Conservation (phyloP, 2,797 vertebrate genomes). For the Ptychobarbus kaznakovi region DNA sequence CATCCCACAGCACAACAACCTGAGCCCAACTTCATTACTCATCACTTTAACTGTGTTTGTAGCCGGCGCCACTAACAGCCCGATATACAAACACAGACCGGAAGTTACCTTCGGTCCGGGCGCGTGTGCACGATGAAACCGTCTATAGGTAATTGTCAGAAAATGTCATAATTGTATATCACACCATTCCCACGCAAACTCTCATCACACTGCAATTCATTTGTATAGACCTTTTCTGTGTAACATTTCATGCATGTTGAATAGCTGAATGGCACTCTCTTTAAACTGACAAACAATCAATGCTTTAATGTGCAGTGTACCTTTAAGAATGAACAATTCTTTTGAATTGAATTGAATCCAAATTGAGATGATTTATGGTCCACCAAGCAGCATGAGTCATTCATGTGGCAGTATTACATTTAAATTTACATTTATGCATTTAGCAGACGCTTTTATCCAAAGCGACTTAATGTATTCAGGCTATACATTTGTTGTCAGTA, state of each 20-base stretch:
- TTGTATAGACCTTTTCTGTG: not conserved
- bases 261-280: not conserved
- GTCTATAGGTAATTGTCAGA: not conserved
- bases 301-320: not conserved
- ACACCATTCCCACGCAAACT: not conserved
- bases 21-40: too few species aligned
- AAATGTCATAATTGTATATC: not conserved
- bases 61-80: too few species aligned
- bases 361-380: not conserved
- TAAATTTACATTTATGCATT: too few species aligned
- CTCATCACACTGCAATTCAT: not conserved
- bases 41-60: too few species aligned
- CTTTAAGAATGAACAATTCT: conserved; percentile 19
- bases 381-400: not conserved
- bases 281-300: not conserved
- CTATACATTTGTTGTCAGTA: too few species aligned
- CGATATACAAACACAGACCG: too few species aligned
- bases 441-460: too few species aligned
- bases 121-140: too few species aligned
- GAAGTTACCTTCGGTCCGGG: too few species aligned
- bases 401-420: not conserved
- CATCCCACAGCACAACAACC: too few species aligned
- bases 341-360: too few species aligned
- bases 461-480: too few species aligned
- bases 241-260: not conserved